Conservation (phyloP, 2,888 invertebrate genomes). For the Morpho achilles region DNA sequence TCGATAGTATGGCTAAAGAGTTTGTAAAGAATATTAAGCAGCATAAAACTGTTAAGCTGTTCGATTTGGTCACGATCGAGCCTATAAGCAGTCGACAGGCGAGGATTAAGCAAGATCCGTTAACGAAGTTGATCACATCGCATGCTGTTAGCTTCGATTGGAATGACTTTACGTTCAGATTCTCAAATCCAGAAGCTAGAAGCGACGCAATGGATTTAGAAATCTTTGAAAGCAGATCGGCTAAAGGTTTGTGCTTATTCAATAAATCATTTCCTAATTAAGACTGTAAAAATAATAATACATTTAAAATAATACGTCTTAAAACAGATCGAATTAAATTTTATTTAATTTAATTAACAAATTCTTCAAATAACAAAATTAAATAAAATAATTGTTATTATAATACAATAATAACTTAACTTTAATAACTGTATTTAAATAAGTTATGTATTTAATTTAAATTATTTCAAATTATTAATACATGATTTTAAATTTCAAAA, state of each 20-base stretch:
- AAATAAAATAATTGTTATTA: not conserved
- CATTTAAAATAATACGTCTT: too few species aligned
- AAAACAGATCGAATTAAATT: not conserved
- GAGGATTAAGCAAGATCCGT: constrained; percentile 53
- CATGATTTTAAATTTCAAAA: too few species aligned
- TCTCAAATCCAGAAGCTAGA: constrained; percentile 65
- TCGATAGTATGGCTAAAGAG: constrained; percentile 71
- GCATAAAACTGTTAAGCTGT: constrained; percentile 72
- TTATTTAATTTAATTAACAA: not conserved
- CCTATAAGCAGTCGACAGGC: constrained; percentile 63
- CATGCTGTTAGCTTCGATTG: constrained; percentile 77
- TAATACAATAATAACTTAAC: not conserved
- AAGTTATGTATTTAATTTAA: too few species aligned
- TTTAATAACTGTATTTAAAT: too few species aligned
- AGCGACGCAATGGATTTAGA: constrained; percentile 71
- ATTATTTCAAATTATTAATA: too few species aligned
- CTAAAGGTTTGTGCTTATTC: constrained; percentile 56
- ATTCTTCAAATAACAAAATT: not conserved
- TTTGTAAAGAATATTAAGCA: constrained; percentile 72
- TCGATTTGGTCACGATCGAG: constrained; percentile 77
- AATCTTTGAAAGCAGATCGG: constrained; percentile 64
- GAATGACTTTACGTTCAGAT: constrained; percentile 72
- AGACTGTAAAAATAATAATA: too few species aligned
- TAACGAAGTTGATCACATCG: constrained; percentile 67
- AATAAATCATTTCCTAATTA: too few species aligned